Percentiles rank a stretch among this genome's conserved stretches.
Evolutionary conservation across 2,113 vertebrate species (phyloP).

Genomic region (Osmerus eperlanus): DNA sequence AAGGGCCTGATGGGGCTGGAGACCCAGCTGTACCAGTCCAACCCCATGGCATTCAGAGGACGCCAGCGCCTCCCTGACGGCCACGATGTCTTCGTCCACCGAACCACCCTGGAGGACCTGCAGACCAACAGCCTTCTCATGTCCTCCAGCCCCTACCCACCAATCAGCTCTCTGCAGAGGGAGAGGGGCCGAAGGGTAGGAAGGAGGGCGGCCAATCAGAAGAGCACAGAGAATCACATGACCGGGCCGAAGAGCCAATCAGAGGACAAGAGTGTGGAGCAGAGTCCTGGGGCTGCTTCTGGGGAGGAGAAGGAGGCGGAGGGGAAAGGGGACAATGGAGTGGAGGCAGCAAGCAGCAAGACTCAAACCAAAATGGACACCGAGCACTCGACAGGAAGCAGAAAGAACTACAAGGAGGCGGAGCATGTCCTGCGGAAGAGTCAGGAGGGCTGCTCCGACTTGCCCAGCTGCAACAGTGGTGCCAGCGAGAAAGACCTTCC

Average conservation of each 20-base stretch:
- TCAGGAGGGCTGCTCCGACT: slow-evolving; percentile 69
- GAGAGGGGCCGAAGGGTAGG: slow-evolving; percentile 79
- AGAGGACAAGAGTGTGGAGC: slow-evolving; percentile 73
- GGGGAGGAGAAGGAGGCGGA: slow-evolving; percentile 82
- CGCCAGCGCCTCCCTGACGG: slow-evolving; percentile 78
- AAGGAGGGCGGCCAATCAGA: slow-evolving; percentile 76
- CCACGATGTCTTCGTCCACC: slow-evolving; percentile 81
- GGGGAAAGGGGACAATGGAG: slow-evolving; percentile 73
- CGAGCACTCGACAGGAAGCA: slow-evolving; percentile 56
- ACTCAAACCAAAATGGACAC: slow-evolving; percentile 72
- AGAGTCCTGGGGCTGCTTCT: slow-evolving; percentile 59
- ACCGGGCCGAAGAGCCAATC: slow-evolving; percentile 69
- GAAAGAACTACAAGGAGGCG: slow-evolving; percentile 73
- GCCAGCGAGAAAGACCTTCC: slow-evolving; percentile 74
- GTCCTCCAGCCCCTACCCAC: slow-evolving; percentile 78
- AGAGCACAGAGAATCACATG: slow-evolving; percentile 65
- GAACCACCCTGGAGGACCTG: slow-evolving; percentile 77
- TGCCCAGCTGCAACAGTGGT: slow-evolving; percentile 52
- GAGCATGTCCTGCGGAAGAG: slow-evolving; percentile 68
- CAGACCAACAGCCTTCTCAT: slow-evolving; percentile 80
- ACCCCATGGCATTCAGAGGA: slow-evolving; percentile 76
- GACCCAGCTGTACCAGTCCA: slow-evolving; percentile 77
- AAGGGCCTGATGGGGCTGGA: slow-evolving; percentile 82
- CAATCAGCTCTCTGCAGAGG: slow-evolving; percentile 78
- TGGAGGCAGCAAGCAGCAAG: slow-evolving; percentile 61